These are phyloP conservation scores for Antheraea yamamai DNA, from an alignment of 2,888 invertebrate species.

Conservation along the genomic window DNA sequence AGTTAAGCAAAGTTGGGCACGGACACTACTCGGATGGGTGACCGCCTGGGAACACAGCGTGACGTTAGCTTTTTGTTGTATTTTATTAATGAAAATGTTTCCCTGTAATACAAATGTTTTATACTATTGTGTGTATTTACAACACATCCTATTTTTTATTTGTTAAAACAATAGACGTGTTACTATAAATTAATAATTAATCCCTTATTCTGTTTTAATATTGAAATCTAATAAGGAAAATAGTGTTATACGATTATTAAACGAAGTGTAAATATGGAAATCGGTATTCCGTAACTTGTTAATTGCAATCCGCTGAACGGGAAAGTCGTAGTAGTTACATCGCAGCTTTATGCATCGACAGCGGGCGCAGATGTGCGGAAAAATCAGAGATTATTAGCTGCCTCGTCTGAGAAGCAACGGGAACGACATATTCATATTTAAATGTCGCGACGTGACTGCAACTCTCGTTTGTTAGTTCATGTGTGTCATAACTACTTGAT, in stretches of 20 bases:
- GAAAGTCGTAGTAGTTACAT: slow-evolving; percentile 28
- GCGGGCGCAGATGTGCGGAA: slow-evolving; percentile 69
- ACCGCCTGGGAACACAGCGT: no score
- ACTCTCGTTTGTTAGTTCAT: slow-evolving; percentile 54
- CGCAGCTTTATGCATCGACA: slow-evolving; percentile 32
- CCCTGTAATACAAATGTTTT: no score
- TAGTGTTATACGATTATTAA: slow-evolving; percentile 26
- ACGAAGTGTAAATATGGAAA: slow-evolving; percentile 30
- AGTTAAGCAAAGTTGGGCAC: no score
- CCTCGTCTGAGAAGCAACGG: slow-evolving; percentile 48
- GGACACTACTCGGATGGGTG: no score
- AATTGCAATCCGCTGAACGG: slow-evolving; percentile 32
- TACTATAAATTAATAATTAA: background rate
- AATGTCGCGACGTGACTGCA: slow-evolving; percentile 66
- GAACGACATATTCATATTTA: slow-evolving; percentile 77
- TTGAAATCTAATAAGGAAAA: background rate
- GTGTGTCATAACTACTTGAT: slow-evolving; percentile 36
- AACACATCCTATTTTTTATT: no score
- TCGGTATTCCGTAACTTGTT: slow-evolving; percentile 9
- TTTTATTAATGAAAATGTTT: no score
- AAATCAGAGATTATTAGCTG: slow-evolving; percentile 75
- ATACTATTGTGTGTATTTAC: no score
- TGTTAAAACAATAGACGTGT: no score
- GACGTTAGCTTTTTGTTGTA: no score
- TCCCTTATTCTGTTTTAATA: background rate